Evolutionary conservation across 2,113 vertebrate genomes (phyloP).

Genomic region (Ictalurus punctatus): DNA sequence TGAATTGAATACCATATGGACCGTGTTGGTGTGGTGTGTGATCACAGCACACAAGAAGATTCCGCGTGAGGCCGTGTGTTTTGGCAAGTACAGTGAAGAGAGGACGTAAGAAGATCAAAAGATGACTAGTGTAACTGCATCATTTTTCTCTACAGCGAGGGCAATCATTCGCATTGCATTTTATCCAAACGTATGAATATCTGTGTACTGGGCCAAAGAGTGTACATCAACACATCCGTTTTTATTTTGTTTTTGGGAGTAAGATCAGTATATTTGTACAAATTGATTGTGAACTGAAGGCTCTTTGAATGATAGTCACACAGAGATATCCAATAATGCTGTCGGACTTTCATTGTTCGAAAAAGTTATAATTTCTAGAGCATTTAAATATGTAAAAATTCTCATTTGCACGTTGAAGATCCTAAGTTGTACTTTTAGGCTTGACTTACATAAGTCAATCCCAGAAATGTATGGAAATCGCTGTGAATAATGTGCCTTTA

Average conservation of each 20-base stretch:
- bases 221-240: background rate
- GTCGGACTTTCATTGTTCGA: background rate
- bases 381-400: background rate
- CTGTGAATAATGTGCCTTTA: background rate
- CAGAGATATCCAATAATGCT: background rate
- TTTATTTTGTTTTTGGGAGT: background rate
- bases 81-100: background rate
- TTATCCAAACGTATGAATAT: background rate
- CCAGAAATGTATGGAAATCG: background rate
- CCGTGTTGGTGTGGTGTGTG: background rate
- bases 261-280: background rate
- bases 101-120: background rate
- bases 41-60: background rate
- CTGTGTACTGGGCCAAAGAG: background rate
- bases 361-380: background rate
- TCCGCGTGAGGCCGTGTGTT: background rate
- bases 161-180: slow-evolving; percentile 6
- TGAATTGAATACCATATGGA: background rate
- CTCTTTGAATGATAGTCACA: background rate
- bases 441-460: background rate
- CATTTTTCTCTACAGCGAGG: background rate
- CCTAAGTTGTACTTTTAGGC: background rate
- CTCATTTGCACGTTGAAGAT: background rate
- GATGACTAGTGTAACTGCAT: background rate
- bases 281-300: background rate